Conservation (phyloP, 2,113 vertebrate genomes). For the Chunga burmeisteri region DNA sequence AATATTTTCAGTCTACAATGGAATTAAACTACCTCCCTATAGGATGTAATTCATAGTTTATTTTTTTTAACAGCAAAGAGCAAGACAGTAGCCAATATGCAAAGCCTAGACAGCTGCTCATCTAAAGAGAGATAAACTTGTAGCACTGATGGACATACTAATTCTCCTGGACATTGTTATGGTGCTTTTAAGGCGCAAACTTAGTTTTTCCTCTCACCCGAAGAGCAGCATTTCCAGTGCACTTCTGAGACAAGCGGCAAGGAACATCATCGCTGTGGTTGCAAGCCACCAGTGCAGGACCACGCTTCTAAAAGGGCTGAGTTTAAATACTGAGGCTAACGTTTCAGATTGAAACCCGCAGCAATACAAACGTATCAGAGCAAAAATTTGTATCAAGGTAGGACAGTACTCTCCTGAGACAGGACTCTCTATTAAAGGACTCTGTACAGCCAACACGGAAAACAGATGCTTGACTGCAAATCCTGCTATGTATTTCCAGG, state of each 20-base stretch:
- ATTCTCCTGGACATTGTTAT: neutral
- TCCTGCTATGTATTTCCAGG: neutral
- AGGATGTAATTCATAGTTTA: neutral
- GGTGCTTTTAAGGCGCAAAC: neutral
- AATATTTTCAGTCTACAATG: neutral
- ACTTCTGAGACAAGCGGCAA: neutral
- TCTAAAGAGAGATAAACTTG: neutral
- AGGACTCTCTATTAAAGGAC: neutral
- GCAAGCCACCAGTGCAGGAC: neutral
- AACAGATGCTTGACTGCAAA: neutral
- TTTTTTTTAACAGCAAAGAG: neutral
- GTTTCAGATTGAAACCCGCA: neutral
- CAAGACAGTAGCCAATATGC: neutral
- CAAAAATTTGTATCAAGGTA: neutral
- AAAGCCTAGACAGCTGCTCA: neutral
- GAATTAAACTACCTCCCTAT: neutral
- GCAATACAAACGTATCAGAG: rapidly evolving
- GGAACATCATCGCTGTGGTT: neutral
- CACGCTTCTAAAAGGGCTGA: neutral
- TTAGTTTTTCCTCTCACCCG: rapidly evolving
- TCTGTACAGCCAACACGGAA: neutral
- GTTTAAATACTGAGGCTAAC: neutral
- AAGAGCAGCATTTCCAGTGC: neutral
- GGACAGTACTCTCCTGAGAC: neutral
- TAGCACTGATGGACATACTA: neutral